Base-by-base conservation (phyloP, 2,888 invertebrate genomes). In the Zeuzera pyrina region DNA sequence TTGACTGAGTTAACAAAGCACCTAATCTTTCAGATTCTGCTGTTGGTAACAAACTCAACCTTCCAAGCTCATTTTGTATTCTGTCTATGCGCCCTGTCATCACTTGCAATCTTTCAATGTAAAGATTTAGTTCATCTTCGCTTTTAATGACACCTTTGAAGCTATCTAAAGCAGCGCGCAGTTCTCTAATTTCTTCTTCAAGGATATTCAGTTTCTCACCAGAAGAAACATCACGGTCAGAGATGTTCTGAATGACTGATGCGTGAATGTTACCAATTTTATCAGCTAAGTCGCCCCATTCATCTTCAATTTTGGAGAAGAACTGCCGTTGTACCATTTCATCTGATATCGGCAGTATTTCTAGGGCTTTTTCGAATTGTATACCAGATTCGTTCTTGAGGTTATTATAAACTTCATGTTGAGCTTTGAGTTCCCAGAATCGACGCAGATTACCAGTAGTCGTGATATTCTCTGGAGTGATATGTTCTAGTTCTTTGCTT, bases 371-470 rank as follows among this genome's bases (percentile, higher is more conserved):
- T 54, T 94, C 92, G 47, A 94, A 89, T 39, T 89, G 88, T 25
- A 86, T 81, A 11, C 88, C 88, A 0, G 91, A 89, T 45, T 93
- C 92, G 36, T 88, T 88, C 31, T 90, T 88, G 29, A 93, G 85
- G 43, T 89, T 89, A 46, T 92, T 93, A 61, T 94, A 88, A 13
- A 94, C 88, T 78, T 94, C 94, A 51, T 92, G 92, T 50, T 94
- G 93, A 0, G 94, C 94, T 65, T 93, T 94, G 27, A 94, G 68
- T 71, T 94, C 94, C 94, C 94, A 94, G 74, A 94, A 94, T 48
- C 92, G 89, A 45, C 92, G 87, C 68, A 93, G 88, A 50, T 92
- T 91, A 31, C 89, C 89, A 6, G 88, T 87, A 1, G 88, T 86
- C 31, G 87, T 87, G 10, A 87, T 85, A 16, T 87, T 86, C 39